Conservation (phyloP, 1,140 invertebrate genomes). For the Bombus pascuorum region DNA sequence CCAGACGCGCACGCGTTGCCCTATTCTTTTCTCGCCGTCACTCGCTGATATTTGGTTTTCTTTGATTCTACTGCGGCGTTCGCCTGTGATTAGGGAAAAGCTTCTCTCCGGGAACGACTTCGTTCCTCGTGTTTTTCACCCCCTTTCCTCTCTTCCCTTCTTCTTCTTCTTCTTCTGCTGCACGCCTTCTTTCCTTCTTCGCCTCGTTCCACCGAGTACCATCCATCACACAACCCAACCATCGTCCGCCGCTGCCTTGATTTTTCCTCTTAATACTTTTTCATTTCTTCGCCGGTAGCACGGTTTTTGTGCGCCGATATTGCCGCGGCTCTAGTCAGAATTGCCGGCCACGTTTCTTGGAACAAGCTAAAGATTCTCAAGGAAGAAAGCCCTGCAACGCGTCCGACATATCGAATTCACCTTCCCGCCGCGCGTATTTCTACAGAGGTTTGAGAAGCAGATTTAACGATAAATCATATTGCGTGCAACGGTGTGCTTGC, state of each 20-base stretch:
- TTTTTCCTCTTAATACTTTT: background rate
- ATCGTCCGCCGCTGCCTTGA: background rate
- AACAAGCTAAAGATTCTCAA: background rate
- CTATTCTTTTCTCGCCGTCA: slow-evolving; percentile 56
- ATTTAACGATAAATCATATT: background rate
- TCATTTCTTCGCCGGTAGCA: background rate
- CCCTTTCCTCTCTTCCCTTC: slow-evolving; percentile 20
- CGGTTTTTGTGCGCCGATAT: slow-evolving; percentile 3
- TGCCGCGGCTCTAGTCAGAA: background rate
- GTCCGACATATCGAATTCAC: background rate
- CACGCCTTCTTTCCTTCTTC: background rate
- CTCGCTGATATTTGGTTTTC: slow-evolving; percentile 68
- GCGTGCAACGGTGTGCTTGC: background rate
- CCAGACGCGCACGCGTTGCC: slow-evolving; percentile 34
- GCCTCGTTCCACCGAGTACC: slow-evolving; percentile 13
- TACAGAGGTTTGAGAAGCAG: background rate
- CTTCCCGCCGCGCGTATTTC: background rate
- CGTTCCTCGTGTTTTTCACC: slow-evolving; percentile 11
- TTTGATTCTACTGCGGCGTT: slow-evolving; percentile 63
- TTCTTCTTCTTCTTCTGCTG: slow-evolving; percentile 16
- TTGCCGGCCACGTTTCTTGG: background rate
- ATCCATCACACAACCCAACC: slow-evolving; percentile 27
- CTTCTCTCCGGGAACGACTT: slow-evolving; percentile 31
- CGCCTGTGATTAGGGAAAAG: slow-evolving; percentile 67
- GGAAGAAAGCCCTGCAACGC: background rate